Conservation (phyloP, 1,140 invertebrate species). For the Aphis craccivora region DNA sequence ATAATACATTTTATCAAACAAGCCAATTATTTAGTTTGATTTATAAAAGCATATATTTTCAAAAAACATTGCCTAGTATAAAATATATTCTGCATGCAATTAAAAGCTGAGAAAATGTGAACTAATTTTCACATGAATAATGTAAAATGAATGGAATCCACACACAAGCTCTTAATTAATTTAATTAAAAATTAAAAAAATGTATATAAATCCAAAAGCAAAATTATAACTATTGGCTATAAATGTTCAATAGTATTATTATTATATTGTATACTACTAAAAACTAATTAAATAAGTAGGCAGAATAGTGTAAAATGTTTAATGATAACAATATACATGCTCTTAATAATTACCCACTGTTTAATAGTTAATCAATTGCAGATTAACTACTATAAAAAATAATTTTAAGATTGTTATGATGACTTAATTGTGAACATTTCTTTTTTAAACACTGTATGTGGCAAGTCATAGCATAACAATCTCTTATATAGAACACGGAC, state of each 20-base stretch:
- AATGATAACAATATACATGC: neutral
- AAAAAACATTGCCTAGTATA: neutral
- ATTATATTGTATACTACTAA: neutral
- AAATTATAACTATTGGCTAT: neutral
- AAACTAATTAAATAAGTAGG: neutral
- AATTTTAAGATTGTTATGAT: too few species aligned
- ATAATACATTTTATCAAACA: neutral
- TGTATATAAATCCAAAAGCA: slow-evolving; percentile 2
- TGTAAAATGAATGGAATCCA: neutral
- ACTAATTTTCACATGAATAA: neutral
- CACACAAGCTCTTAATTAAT: neutral
- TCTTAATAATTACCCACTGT: slow-evolving; percentile 14
- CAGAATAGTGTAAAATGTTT: slow-evolving; percentile 6
- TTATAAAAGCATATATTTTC: slow-evolving; percentile 21
- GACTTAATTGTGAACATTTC: too few species aligned
- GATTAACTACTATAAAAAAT: neutral
- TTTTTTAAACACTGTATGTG: too few species aligned
- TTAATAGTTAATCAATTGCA: slow-evolving; percentile 9
- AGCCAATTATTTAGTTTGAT: slow-evolving; percentile 2
- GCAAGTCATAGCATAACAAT: too few species aligned
- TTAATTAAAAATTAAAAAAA: neutral
- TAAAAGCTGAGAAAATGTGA: slow-evolving; percentile 22
- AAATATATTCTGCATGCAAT: slow-evolving; percentile 37
- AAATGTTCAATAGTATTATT: slow-evolving; percentile 19
- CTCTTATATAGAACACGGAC: too few species aligned